A percentile compares a stretch with the other conserved stretches of the same genome.
These are phyloP conservation scores for Cryptus armator DNA, from an alignment of 2,888 invertebrate genomes.

Conservation along the genomic window DNA sequence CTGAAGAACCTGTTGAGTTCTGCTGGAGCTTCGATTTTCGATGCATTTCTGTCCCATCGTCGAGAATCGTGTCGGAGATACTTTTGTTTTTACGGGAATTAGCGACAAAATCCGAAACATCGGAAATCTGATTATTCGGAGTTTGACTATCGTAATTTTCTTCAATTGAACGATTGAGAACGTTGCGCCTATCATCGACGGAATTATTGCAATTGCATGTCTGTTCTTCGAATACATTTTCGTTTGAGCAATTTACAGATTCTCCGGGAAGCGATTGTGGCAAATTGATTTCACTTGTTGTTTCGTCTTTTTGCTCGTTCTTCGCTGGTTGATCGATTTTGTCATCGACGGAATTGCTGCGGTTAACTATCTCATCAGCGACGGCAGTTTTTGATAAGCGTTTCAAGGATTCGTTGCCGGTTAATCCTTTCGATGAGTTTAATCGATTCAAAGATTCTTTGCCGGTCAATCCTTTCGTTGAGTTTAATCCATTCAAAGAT, in stretches of 20 bases:
- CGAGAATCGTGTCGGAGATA: background rate
- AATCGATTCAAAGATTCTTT: too few relatives aligned
- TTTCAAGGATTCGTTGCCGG: too few relatives aligned
- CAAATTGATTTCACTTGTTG: background rate
- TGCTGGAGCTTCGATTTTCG: background rate
- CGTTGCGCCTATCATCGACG: background rate
- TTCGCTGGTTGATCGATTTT: background rate
- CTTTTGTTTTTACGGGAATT: background rate
- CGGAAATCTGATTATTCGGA: too few relatives aligned
- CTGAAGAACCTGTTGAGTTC: background rate
- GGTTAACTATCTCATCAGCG: background rate
- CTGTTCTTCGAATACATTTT: background rate
- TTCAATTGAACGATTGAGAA: background rate
- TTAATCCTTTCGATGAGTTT: background rate
- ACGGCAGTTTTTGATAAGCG: background rate
- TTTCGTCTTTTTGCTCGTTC: background rate
- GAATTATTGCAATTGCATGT: constrained; percentile 35
- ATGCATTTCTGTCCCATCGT: background rate
- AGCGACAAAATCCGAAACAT: background rate
- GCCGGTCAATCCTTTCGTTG: too few relatives aligned
- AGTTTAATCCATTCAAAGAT: too few relatives aligned
- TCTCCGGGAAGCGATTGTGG: background rate
- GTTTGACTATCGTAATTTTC: background rate
- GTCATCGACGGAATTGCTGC: background rate
- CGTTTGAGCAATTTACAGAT: background rate